Percentiles rank a stretch among this genome's conserved stretches.
Conservation (phyloP, 1,140 invertebrate genomes). For the Harlomillsia oculata region DNA sequence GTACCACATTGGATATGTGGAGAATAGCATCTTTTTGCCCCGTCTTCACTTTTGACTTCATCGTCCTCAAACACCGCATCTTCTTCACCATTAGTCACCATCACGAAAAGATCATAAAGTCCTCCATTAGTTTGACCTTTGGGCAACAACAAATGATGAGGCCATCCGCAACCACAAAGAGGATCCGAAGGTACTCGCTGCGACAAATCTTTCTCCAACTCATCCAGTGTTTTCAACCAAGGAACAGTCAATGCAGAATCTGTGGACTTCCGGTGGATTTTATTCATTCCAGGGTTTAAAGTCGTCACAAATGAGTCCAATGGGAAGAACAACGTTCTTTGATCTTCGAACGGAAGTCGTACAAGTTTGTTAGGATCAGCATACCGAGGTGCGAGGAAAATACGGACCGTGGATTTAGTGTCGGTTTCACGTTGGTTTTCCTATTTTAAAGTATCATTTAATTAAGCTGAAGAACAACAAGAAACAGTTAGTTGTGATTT, state of each 20-base stretch:
- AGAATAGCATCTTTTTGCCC: background rate
- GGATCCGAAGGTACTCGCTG: background rate
- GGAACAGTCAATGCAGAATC: conserved; percentile 3
- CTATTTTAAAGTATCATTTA: too few species aligned
- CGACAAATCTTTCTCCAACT: background rate
- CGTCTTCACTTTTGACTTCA: background rate
- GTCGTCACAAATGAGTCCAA: background rate
- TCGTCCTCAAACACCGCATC: background rate
- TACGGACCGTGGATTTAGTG: background rate
- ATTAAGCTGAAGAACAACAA: too few species aligned
- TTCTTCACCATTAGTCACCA: background rate
- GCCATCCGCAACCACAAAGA: conserved; percentile 35
- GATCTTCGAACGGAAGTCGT: background rate
- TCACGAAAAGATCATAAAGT: conserved; percentile 2
- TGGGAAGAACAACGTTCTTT: conserved; percentile 1
- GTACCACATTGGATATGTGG: background rate
- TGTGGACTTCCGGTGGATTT: background rate
- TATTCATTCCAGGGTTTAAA: conserved; percentile 11
- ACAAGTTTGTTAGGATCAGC: background rate
- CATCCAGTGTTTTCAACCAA: conserved; percentile 1
- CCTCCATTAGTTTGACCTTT: conserved; percentile 16
- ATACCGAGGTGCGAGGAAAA: background rate
- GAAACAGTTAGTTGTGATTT: too few species aligned
- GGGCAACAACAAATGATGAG: conserved; percentile 38
- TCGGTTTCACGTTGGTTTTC: background rate